A percentile compares a stretch with the other conserved stretches of the same genome.
Evolutionary conservation across 2,888 invertebrate genomes (phyloP).

Genomic region (Autographa gamma): DNA sequence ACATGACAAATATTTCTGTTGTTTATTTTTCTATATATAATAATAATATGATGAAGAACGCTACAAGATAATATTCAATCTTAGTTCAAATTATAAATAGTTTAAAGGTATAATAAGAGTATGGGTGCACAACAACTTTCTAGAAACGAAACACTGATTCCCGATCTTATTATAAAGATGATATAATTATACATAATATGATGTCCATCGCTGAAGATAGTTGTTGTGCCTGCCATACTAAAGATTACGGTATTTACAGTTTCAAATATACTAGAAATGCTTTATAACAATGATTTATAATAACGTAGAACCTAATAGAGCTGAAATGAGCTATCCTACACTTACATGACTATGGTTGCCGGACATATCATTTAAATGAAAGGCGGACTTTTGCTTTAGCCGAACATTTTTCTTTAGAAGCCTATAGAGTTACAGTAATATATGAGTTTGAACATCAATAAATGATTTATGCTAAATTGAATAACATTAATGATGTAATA

Average conservation of each 20-base stretch:
- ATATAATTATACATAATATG: background rate
- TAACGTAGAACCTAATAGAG: conserved; percentile 7
- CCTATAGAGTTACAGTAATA: conserved; percentile 16
- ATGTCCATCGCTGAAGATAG: background rate
- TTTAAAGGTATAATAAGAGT: conserved; percentile 17
- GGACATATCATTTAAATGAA: conserved; percentile 9
- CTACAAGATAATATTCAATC: conserved; percentile 34
- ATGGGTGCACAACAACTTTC: background rate
- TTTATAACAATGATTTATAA: conserved; percentile 48
- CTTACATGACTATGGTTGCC: conserved; percentile 37
- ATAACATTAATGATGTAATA: background rate
- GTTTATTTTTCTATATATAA: conserved; percentile 33
- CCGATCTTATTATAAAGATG: background rate
- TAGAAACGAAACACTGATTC: background rate
- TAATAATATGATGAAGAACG: conserved; percentile 25
- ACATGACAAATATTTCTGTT: conserved; percentile 25
- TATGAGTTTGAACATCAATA: background rate
- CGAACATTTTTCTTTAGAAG: conserved; percentile 6
- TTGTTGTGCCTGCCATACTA: background rate
- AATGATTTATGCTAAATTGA: background rate
- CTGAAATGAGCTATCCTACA: conserved; percentile 22
- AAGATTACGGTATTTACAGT: conserved; percentile 31
- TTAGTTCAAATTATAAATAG: conserved; percentile 47
- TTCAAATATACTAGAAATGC: conserved; percentile 36
- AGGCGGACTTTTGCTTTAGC: conserved; percentile 38